Base-by-base conservation (phyloP, 2,113 vertebrate species). In the Rhabdomys dilectus region DNA sequence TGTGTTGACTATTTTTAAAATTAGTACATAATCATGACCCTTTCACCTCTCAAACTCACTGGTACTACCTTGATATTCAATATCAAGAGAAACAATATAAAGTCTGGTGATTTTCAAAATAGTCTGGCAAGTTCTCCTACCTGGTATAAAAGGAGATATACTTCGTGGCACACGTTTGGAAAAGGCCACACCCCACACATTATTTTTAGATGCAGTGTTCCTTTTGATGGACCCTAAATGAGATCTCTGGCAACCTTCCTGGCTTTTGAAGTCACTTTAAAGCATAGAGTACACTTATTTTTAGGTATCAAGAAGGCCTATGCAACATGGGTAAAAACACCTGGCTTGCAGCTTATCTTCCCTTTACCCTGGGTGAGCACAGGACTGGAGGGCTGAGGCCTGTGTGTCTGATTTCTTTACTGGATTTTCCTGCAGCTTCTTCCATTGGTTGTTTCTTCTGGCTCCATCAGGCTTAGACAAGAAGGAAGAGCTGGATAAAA, bases 381-480 rank as follows among this genome's bases (percentile, higher is more conserved):
- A 72, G 31, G 17, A 19, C 2, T 34, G 8, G 24, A 53, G 0
- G 5, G 9, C 39, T 0, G 19, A 19, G 9, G 7, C 16, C n/a
- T 42, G 15, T n/a, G 62, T 17, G 3, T 4, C 24, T 42, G 24
- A 4, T 45, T 86, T 58, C 29, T 53, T 77, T 1, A 9, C 21
- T 42, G 36, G 68, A 56, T 90, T 89, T 87, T 12, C 70, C 19
- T 53, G 2, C 12, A 73, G 68, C 31, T 64, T 7, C 7, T 48
- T 45, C 1, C 0, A 39, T 17, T 42, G 92, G 39, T 13, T 90
- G 0, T 94, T 90, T 21, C 7, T 73, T 88, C 81, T 90, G 34
- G 10, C 11, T 89, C 5, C 26, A 31, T 58, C 16, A n/a, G 53
- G 11, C 29, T 42, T 56, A 42, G 36, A 11, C 22, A 84, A 39